Evolutionary conservation across 2,888 invertebrate genomes (phyloP).

Genomic region (Entomobrya multifasciata): DNA sequence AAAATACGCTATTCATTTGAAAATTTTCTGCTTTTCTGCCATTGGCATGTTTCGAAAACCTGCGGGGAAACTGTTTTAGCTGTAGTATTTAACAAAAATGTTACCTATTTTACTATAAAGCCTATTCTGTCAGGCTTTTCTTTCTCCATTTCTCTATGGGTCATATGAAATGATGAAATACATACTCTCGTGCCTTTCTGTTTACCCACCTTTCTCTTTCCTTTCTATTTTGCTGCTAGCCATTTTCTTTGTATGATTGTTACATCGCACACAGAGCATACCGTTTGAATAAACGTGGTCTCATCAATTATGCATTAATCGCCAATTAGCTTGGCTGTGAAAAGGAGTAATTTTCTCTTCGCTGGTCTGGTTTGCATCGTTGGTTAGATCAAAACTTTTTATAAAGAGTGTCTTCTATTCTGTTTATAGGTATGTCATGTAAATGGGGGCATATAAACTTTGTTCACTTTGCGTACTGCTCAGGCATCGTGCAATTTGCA

Average conservation of each 20-base stretch:
- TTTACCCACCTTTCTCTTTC: neutral
- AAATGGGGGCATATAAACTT: too few species aligned
- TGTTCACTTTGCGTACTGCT: too few species aligned
- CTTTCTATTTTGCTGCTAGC: neutral
- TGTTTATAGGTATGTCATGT: too few species aligned
- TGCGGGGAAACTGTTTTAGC: too few species aligned
- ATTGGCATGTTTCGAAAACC: too few species aligned
- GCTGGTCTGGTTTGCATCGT: neutral
- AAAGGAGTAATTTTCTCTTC: constrained; percentile 61
- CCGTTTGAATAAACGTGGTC: constrained; percentile 41
- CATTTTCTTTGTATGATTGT: constrained; percentile 48
- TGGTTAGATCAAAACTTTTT: neutral
- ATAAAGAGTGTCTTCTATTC: too few species aligned
- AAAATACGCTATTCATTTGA: too few species aligned
- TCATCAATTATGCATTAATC: constrained; percentile 71
- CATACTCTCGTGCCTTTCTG: neutral
- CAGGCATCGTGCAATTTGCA: too few species aligned
- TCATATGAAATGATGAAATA: neutral
- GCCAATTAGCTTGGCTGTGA: constrained; percentile 64
- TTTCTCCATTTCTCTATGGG: neutral
- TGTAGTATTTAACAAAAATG: too few species aligned
- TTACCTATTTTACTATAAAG: neutral
- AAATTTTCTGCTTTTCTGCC: too few species aligned
- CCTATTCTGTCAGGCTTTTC: neutral
- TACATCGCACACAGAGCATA: constrained; percentile 6